Evolutionary conservation across 2,797 vertebrate species (phyloP).

Genomic region (Lateolabrax maculatus): DNA sequence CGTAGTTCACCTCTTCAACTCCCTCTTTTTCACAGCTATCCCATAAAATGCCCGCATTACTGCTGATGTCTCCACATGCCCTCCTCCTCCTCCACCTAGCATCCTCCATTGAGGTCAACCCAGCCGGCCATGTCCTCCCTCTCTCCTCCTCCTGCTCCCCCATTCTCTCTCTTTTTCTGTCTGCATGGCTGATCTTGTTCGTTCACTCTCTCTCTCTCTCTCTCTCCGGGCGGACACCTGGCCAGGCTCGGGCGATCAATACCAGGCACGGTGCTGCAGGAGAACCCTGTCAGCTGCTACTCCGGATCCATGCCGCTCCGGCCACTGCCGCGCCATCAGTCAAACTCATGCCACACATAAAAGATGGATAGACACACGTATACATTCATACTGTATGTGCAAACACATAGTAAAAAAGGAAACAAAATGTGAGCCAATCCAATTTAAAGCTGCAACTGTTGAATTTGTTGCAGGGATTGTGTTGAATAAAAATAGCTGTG

Average conservation of each 20-base stretch:
- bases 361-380: constrained; percentile 16
- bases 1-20: background rate
- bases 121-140: constrained; percentile 47
- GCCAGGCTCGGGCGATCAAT: constrained; percentile 72
- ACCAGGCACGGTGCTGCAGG: constrained; percentile 58
- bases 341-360: constrained; percentile 51
- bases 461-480: background rate
- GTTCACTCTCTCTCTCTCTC: constrained; percentile 39
- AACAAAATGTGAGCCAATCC: too few relatives aligned
- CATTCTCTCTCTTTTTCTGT: constrained; percentile 38
- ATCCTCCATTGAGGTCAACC: constrained; percentile 49
- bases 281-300: constrained; percentile 60
- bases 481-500: background rate
- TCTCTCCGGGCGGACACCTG: constrained; percentile 72
- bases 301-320: constrained; percentile 47
- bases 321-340: constrained; percentile 54
- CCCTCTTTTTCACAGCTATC: background rate
- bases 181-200: constrained; percentile 69
- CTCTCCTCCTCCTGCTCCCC: constrained; percentile 16
- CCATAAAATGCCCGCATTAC: background rate
- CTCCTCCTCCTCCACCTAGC: constrained; percentile 17
- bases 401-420: background rate
- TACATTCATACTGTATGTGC: background rate
- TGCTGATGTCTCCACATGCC: background rate
- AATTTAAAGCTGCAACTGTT: background rate